Percentiles rank a stretch among this genome's conserved stretches.
These are phyloP conservation scores for Clavelina lepadiformis DNA, from an alignment of 23 tunicate species.

Conservation along the genomic window DNA sequence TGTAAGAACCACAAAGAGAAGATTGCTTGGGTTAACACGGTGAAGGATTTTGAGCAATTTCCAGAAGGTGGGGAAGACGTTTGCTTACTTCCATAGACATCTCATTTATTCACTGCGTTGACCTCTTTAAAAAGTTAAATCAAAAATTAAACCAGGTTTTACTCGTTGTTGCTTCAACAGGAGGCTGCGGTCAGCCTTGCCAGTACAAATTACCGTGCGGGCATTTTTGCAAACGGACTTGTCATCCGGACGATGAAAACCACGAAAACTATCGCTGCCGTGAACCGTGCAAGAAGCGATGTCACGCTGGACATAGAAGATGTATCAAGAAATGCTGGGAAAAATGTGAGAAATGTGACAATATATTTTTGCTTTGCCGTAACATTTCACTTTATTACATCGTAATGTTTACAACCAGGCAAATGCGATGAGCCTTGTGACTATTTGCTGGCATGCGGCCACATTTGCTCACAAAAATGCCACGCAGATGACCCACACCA, in stretches of 20 bases:
- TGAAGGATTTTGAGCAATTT: constrained; percentile 17
- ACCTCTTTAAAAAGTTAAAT: neutral
- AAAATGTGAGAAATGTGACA: too few species aligned
- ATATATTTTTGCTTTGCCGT: too few species aligned
- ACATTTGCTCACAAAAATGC: too few species aligned
- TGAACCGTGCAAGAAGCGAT: constrained; percentile 7
- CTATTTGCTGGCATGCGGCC: too few species aligned
- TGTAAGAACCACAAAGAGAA: constrained; percentile 25
- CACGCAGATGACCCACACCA: too few species aligned
- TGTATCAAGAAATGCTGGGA: constrained; percentile 2
- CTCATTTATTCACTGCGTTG: neutral
- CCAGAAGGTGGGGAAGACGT: constrained; percentile 65
- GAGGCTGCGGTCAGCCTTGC: constrained; percentile 26
- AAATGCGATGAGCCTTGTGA: too few species aligned
- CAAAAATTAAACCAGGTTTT: neutral
- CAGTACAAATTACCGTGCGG: constrained; percentile 24
- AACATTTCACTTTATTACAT: too few species aligned
- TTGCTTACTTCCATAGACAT: neutral
- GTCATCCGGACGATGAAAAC: constrained; percentile 20
- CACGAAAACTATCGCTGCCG: constrained; percentile 21
- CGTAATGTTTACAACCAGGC: too few species aligned
- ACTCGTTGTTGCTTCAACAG: constrained; percentile 1
- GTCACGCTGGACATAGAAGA: constrained; percentile 3
- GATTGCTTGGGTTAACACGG: neutral
- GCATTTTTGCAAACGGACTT: constrained; percentile 28